phyloP scores from a whole-genome alignment of 2,113 vertebrate species.

The Aspidoscelis tigris region DNA sequence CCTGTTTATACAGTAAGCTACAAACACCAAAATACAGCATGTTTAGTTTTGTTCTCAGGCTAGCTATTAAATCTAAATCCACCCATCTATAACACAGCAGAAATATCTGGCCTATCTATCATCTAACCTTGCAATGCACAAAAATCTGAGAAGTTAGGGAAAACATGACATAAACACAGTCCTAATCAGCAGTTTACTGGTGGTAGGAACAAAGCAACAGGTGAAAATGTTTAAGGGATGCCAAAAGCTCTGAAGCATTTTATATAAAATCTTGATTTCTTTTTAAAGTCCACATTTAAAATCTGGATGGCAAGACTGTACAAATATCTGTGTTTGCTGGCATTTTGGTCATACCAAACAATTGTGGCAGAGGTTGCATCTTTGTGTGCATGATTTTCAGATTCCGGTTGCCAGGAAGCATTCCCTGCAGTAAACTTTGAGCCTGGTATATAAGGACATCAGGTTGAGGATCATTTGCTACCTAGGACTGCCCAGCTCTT shows the following conservation, averaged over 20 bases:
- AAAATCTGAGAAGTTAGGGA: not conserved
- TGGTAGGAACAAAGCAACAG: not conserved
- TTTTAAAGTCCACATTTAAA: not conserved
- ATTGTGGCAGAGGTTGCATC: too few relatives aligned
- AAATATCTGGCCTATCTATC: not conserved
- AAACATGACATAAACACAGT: not conserved
- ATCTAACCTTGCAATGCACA: not conserved
- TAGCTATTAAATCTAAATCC: not conserved
- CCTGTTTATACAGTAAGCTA: too few relatives aligned
- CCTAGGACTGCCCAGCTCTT: not conserved
- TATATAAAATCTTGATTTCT: not conserved
- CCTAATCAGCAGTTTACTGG: not conserved
- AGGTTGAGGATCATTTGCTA: not conserved
- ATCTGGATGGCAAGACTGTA: not conserved
- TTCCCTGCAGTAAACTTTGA: not conserved
- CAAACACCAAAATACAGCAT: too few relatives aligned
- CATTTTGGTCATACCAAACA: too few relatives aligned
- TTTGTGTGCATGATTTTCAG: not conserved
- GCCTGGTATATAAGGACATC: not conserved
- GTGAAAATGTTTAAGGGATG: slow-evolving; percentile 10
- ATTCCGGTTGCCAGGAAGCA: not conserved
- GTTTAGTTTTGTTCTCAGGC: not conserved
- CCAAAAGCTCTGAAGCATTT: not conserved
- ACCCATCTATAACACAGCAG: not conserved
- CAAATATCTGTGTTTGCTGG: not conserved